Percentiles rank a stretch among this genome's conserved stretches.
Conservation (phyloP, 2,888 invertebrate genomes). For the Standfussiana lucernea region DNA sequence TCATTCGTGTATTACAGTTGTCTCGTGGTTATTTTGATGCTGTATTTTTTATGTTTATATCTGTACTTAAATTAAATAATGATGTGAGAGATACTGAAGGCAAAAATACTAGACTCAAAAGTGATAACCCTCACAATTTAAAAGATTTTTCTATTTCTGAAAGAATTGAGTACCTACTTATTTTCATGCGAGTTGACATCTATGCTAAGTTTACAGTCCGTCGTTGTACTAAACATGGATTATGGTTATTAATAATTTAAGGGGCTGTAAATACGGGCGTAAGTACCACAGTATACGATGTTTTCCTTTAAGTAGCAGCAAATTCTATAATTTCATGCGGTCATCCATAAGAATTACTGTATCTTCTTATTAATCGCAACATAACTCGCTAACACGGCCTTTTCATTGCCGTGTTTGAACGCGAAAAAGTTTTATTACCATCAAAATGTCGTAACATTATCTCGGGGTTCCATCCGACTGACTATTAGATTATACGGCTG, state of each 20-base stretch:
- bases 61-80: conserved; percentile 46
- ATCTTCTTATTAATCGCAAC: conserved; percentile 68
- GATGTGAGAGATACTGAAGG: conserved; percentile 32
- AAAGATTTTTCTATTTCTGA: conserved; percentile 8
- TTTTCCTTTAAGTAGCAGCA: conserved; percentile 49
- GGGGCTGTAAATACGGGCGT: conserved; percentile 22
- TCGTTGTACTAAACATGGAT: conserved; percentile 14
- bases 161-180: background rate
- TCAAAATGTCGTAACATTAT: conserved; percentile 71
- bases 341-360: conserved; percentile 65
- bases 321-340: conserved; percentile 63
- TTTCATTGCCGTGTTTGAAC: conserved; percentile 73
- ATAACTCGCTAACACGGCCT: conserved; percentile 71
- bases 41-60: conserved; percentile 54
- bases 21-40: conserved; percentile 70
- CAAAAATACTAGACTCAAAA: conserved; percentile 11
- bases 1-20: conserved; percentile 75
- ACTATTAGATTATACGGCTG: conserved; percentile 61
- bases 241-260: conserved; percentile 4
- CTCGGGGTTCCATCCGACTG: conserved; percentile 65
- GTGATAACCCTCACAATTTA: background rate
- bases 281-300: conserved; percentile 32
- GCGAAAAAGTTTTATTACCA: conserved; percentile 73
- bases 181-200: background rate
- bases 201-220: background rate